Conservation (phyloP, 2,797 vertebrate genomes). For the Rallus crepitans region DNA sequence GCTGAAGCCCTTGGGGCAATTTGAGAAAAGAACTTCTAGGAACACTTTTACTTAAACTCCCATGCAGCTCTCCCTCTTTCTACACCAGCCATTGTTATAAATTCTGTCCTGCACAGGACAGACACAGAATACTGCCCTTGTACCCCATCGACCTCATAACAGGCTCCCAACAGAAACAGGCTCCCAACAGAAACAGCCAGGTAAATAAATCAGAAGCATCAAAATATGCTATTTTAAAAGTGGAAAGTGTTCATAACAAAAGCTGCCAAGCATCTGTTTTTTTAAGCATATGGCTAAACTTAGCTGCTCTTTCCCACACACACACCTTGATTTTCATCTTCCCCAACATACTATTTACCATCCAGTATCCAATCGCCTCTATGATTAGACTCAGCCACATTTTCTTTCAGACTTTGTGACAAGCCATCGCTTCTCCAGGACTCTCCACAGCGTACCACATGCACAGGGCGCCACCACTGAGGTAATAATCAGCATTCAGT, state of each 20-base stretch:
- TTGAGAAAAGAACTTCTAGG: not conserved
- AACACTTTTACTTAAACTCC: not conserved
- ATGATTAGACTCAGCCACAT: not conserved
- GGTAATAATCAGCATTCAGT: not conserved
- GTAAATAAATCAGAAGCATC: not conserved
- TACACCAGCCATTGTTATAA: not conserved
- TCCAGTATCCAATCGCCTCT: not conserved
- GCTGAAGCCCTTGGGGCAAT: not conserved
- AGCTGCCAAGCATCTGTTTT: not conserved
- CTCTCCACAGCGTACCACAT: rapidly evolving
- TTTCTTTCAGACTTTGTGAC: not conserved
- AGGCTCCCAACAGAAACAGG: not conserved
- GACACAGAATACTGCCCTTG: not conserved
- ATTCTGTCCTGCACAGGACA: not conserved
- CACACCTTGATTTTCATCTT: not conserved
- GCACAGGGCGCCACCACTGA: not conserved
- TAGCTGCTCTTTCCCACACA: not conserved
- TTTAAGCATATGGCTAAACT: not conserved
- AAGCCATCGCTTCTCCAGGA: not conserved
- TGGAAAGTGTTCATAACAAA: rapidly evolving
- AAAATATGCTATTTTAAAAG: not conserved
- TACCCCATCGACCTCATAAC: rapidly evolving
- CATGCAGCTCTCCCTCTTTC: rapidly evolving
- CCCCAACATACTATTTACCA: not conserved
- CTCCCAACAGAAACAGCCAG: not conserved